A percentile compares a stretch with the other conserved stretches of the same genome.
phyloP scores from a whole-genome alignment of 2,113 vertebrate species.

The Oenanthe oenanthe region DNA sequence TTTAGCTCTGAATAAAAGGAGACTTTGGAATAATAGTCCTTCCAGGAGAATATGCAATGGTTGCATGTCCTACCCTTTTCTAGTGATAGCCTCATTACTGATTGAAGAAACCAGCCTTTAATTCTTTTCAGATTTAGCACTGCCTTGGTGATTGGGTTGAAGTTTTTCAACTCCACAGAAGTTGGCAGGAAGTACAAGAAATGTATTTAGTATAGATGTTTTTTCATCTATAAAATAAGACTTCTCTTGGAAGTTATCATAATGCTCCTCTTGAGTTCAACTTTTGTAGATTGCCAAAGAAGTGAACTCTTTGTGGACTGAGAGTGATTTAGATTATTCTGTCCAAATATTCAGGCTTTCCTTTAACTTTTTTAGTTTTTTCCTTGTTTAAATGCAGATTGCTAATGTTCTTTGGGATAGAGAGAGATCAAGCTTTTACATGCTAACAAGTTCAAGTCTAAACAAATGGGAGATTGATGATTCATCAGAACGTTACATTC shows the following conservation, averaged over 20 bases:
- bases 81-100: not conserved
- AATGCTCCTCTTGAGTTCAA: not conserved
- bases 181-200: not conserved
- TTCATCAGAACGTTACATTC: constrained; percentile 81
- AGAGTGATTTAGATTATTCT: not conserved
- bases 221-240: not conserved
- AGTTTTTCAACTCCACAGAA: not conserved
- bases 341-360: not conserved
- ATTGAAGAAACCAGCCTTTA: not conserved
- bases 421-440: constrained; percentile 81
- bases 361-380: not conserved
- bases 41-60: not conserved
- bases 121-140: not conserved
- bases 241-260: not conserved
- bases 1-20: not conserved
- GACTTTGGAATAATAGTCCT: not conserved
- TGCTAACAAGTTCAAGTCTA: constrained; percentile 84
- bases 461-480: constrained; percentile 93
- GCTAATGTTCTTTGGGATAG: constrained; percentile 85
- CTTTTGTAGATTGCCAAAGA: not conserved
- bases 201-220: not conserved
- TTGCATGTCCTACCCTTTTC: not conserved
- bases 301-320: not conserved
- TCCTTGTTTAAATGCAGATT: constrained; percentile 76
- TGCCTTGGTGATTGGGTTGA: not conserved